phyloP scores from a whole-genome alignment of 1,140 invertebrate genomes.

The Rhysida immarginata region DNA sequence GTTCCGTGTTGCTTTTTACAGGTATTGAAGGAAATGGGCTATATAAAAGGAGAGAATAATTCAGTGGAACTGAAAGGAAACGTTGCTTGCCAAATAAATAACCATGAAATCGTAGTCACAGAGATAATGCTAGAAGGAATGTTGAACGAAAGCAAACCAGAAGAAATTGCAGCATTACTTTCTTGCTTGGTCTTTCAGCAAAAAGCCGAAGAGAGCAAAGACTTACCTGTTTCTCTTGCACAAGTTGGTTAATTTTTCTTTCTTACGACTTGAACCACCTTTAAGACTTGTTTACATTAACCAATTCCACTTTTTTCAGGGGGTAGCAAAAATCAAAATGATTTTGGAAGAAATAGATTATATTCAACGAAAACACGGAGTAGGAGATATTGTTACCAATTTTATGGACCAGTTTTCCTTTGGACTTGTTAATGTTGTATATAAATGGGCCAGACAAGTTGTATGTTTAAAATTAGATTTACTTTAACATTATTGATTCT shows the following conservation, averaged over 20 bases:
- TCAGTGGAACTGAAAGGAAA: conserved; percentile 69
- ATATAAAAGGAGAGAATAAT: conserved; percentile 38
- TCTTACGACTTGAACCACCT: too few relatives aligned
- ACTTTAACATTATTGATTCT: too few relatives aligned
- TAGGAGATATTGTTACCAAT: conserved; percentile 35
- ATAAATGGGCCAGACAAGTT: conserved; percentile 85
- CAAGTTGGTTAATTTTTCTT: too few relatives aligned
- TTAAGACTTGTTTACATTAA: too few relatives aligned
- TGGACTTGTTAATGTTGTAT: conserved; percentile 79
- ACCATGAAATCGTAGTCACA: conserved; percentile 79
- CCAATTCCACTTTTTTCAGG: too few relatives aligned
- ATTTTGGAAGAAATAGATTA: conserved; percentile 34
- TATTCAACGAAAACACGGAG: conserved; percentile 37
- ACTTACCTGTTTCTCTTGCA: too few relatives aligned
- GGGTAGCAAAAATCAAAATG: too few relatives aligned
- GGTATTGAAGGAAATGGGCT: conserved; percentile 58
- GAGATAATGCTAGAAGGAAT: conserved; percentile 90
- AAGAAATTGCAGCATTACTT: conserved; percentile 82
- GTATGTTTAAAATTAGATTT: conserved; percentile 34
- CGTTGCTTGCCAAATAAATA: conserved; percentile 91
- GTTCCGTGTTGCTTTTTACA: conserved; percentile 20
- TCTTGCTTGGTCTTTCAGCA: conserved; percentile 86
- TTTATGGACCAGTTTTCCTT: conserved; percentile 63
- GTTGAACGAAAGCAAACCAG: conserved; percentile 62
- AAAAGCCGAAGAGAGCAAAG: too few relatives aligned